Percentiles rank a stretch among this genome's conserved stretches.
Conservation (phyloP, 2,797 vertebrate species). For the Myoxocephalus aenaeus region DNA sequence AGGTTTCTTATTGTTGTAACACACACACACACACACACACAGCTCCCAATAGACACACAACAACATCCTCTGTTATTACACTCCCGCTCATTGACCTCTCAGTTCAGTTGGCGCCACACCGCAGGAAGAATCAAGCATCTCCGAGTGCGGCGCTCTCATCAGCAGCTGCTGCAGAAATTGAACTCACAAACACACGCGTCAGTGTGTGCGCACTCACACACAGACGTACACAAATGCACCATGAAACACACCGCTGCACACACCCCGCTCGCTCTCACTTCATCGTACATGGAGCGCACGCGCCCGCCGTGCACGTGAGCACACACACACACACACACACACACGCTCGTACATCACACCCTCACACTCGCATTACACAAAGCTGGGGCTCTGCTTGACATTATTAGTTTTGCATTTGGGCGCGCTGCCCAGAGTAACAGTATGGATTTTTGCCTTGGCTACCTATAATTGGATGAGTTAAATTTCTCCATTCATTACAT, state of each 20-base stretch:
- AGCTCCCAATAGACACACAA: conserved; percentile 43
- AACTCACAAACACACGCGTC: conserved; percentile 56
- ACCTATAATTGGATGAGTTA: conserved; percentile 99
- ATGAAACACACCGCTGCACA: conserved; percentile 38
- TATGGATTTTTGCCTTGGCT: conserved; percentile 96
- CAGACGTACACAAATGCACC: conserved; percentile 36
- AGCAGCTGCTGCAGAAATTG: conserved; percentile 62
- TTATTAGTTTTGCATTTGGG: conserved; percentile 99
- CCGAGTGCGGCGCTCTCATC: conserved; percentile 67
- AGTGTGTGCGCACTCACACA: conserved; percentile 25
- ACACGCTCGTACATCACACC: conserved; percentile 37
- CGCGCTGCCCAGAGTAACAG: conserved; percentile 94
- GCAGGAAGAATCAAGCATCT: conserved; percentile 61
- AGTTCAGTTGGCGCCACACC: conserved; percentile 63
- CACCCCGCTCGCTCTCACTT: conserved; percentile 18
- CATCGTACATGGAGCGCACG: conserved; percentile 50
- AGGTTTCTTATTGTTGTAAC: conserved; percentile 50
- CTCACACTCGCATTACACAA: conserved; percentile 64
- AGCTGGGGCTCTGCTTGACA: conserved; percentile 84
- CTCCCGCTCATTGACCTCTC: conserved; percentile 73
- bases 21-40: conserved; percentile 8
- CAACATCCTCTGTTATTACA: conserved; percentile 68
- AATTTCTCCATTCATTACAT: conserved; percentile 99
- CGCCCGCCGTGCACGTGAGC: conserved; percentile 11
- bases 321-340: conserved; percentile 37